Conservation (phyloP, 2,888 invertebrate genomes). For the Thymelicus acteon region DNA sequence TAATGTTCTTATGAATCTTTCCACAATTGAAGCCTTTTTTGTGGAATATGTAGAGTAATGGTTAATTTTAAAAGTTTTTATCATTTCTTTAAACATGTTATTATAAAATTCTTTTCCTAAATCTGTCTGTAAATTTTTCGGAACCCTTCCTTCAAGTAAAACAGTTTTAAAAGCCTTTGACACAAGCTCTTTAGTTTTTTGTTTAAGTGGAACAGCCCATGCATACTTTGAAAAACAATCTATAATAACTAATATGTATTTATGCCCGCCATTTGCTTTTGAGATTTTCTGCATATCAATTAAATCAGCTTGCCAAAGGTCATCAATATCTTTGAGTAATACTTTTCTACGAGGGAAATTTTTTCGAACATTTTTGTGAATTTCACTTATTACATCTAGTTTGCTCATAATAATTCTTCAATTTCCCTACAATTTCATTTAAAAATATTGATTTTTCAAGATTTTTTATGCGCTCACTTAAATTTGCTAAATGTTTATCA, state of each 20-base stretch:
- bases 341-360: constrained; percentile 49
- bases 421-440: too few species aligned
- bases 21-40: constrained; percentile 39
- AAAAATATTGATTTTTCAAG: too few species aligned
- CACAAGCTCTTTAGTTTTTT: constrained; percentile 14
- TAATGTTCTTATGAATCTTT: constrained; percentile 41
- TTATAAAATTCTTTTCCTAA: constrained; percentile 40
- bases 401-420: not conserved
- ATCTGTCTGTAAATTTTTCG: constrained; percentile 5
- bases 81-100: constrained; percentile 18
- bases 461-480: too few species aligned
- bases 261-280: not conserved
- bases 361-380: not conserved
- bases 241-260: constrained; percentile 15
- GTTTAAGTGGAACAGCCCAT: constrained; percentile 9
- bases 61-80: constrained; percentile 20
- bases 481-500: too few species aligned
- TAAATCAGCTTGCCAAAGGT: constrained; percentile 68
- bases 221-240: not conserved
- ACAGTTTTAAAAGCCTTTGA: constrained; percentile 10
- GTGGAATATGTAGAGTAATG: constrained; percentile 39
- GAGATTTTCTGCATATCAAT: constrained; percentile 4
- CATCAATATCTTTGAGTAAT: constrained; percentile 58
- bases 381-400: not conserved
- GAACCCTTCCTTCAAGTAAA: not conserved